Evolutionary conservation across 37 sponge, comb jelly and placozoan genomes (phyloP).

Genomic region (Theonella swinhoei): DNA sequence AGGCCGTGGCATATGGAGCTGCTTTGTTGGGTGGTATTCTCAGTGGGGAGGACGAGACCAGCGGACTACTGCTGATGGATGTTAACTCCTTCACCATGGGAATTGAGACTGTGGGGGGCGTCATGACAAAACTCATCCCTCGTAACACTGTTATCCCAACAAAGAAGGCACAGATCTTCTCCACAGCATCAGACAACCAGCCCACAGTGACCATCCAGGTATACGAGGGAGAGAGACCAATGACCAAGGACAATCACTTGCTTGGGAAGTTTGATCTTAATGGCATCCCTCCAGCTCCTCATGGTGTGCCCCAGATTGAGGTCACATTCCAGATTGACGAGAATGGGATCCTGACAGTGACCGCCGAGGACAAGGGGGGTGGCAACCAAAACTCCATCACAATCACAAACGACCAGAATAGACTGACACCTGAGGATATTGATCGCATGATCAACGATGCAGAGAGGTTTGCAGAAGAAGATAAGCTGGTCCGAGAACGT

Average conservation of each 20-base stretch:
- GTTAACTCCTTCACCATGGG: slow-evolving; percentile 98
- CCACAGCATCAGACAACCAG: slow-evolving; percentile 98
- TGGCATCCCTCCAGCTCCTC: slow-evolving; percentile 97
- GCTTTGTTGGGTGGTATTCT: slow-evolving; percentile 98
- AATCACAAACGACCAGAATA: slow-evolving; percentile 97
- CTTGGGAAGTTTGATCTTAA: slow-evolving; percentile 97
- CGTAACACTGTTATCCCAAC: slow-evolving; percentile 98
- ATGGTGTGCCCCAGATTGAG: slow-evolving; percentile 98
- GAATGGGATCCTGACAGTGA: slow-evolving; percentile 95
- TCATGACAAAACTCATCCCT: slow-evolving; percentile 98
- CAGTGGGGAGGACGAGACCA: slow-evolving; percentile 83
- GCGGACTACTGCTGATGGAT: slow-evolving; percentile 88
- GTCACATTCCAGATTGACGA: slow-evolving; percentile 99
- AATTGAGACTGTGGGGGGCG: slow-evolving; percentile 99
- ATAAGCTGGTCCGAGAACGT: slow-evolving; percentile 87
- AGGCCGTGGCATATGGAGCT: slow-evolving; percentile 99
- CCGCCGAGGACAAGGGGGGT: slow-evolving; percentile 99
- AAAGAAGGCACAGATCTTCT: slow-evolving; percentile 99
- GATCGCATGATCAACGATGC: slow-evolving; percentile 97
- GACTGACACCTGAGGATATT: slow-evolving; percentile 96
- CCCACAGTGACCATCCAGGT: slow-evolving; percentile 99
- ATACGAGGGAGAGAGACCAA: slow-evolving; percentile 96
- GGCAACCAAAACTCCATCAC: slow-evolving; percentile 92
- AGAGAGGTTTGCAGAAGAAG: slow-evolving; percentile 98
- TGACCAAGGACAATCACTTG: slow-evolving; percentile 98